phyloP scores from a whole-genome alignment of 2,113 vertebrate genomes.

The Scatophagus argus region DNA sequence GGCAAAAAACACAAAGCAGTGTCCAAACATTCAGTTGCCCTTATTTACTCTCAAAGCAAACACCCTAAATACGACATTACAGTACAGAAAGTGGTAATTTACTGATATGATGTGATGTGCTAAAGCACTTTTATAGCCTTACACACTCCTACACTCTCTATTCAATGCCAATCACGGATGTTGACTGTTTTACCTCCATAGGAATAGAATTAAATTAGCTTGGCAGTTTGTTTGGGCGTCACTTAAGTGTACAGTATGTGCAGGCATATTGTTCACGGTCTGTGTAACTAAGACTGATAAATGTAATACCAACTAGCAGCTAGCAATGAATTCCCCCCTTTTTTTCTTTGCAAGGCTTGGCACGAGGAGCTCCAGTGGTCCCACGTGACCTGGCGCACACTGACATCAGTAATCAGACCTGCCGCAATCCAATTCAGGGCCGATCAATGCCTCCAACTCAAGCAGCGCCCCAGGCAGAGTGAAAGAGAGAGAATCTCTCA shows the following conservation, averaged over 20 bases:
- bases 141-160: constrained; percentile 16
- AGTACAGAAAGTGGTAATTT: constrained; percentile 10
- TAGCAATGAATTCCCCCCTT: not conserved
- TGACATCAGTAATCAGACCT: constrained; percentile 81
- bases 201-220: constrained; percentile 33
- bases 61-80: constrained; percentile 23
- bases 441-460: constrained; percentile 81
- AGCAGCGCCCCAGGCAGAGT: constrained; percentile 57
- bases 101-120: constrained; percentile 7
- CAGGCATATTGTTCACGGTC: constrained; percentile 49
- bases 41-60: constrained; percentile 17
- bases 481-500: constrained; percentile 67
- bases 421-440: constrained; percentile 79
- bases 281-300: constrained; percentile 70
- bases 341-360: constrained; percentile 28
- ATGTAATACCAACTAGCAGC: constrained; percentile 57
- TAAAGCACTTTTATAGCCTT: constrained; percentile 10
- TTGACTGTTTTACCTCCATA: not conserved
- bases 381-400: constrained; percentile 70
- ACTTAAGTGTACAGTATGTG: constrained; percentile 55
- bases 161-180: constrained; percentile 33
- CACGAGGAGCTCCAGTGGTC: constrained; percentile 66
- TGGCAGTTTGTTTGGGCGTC: constrained; percentile 34
- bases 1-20: not conserved
- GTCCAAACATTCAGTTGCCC: constrained; percentile 20